Evolutionary conservation across 2,113 vertebrate species (phyloP).

Genomic region (Nerophis ophidion): DNA sequence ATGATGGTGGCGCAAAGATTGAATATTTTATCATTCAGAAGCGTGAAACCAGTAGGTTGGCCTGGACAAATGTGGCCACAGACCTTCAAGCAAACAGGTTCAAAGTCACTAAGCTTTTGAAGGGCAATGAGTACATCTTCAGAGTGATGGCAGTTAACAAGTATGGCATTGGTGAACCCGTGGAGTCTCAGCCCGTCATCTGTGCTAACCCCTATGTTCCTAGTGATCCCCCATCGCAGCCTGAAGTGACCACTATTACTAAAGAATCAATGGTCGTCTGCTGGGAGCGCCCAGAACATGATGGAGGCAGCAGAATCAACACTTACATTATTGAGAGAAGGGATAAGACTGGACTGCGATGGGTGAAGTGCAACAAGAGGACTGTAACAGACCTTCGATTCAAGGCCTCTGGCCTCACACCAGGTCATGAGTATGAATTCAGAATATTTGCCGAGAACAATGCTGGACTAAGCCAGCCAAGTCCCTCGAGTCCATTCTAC

Average conservation of each 20-base stretch:
- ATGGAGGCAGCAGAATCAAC: constrained; percentile 91
- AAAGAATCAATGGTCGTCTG: constrained; percentile 97
- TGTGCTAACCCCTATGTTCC: constrained; percentile 87
- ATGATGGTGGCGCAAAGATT: constrained; percentile 94
- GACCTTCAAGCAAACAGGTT: constrained; percentile 89
- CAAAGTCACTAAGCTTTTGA: constrained; percentile 92
- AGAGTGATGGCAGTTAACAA: constrained; percentile 99
- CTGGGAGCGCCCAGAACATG: constrained; percentile 92
- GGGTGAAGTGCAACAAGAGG: constrained; percentile 96
- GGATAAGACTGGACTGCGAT: constrained; percentile 90
- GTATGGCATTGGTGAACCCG: constrained; percentile 88
- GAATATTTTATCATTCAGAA: constrained; percentile 92
- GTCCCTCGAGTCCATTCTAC: constrained; percentile 86
- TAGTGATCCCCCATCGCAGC: constrained; percentile 86
- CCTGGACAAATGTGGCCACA: constrained; percentile 92
- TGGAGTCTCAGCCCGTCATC: constrained; percentile 86
- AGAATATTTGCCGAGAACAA: constrained; percentile 92
- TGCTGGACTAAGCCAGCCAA: constrained; percentile 90
- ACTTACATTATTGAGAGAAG: constrained; percentile 92
- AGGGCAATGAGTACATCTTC: constrained; percentile 97
- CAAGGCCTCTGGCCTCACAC: constrained; percentile 89
- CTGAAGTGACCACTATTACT: constrained; percentile 90
- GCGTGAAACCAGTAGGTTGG: constrained; percentile 94
- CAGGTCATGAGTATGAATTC: constrained; percentile 94
- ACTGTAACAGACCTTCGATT: constrained; percentile 88